Conservation (phyloP, 2,797 vertebrate genomes). For the Macrochelys suwanniensis region DNA sequence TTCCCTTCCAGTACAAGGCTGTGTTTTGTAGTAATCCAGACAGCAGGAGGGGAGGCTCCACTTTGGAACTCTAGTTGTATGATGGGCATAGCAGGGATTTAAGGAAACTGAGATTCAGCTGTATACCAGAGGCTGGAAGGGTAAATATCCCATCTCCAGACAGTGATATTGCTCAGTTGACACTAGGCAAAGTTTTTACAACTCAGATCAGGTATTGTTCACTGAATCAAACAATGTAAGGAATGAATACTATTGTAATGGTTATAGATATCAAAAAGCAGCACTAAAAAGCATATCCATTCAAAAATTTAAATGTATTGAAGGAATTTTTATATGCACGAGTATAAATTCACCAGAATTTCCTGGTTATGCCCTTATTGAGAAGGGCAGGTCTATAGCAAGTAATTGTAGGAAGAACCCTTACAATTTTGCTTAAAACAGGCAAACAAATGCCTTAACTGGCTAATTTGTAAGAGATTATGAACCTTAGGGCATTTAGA, state of each 20-base stretch:
- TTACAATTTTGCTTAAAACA: conserved; percentile 8
- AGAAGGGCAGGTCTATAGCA: background rate
- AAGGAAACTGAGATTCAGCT: background rate
- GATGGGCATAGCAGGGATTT: background rate
- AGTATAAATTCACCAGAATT: background rate
- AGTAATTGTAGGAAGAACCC: background rate
- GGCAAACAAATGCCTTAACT: background rate
- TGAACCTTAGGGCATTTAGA: conserved; percentile 25
- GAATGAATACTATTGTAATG: background rate
- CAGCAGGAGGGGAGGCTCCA: background rate
- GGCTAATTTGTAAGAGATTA: background rate
- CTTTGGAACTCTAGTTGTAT: background rate
- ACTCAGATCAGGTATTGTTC: background rate
- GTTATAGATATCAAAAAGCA: background rate
- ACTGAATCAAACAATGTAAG: background rate
- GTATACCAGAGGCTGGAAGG: background rate
- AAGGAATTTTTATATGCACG: background rate
- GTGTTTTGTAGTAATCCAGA: background rate
- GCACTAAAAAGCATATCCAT: background rate
- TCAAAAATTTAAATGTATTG: background rate
- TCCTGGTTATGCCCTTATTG: background rate
- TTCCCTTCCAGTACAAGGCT: background rate
- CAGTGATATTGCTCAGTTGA: background rate
- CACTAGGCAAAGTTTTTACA: background rate
- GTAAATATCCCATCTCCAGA: background rate